phyloP scores from a whole-genome alignment of 2,888 invertebrate genomes.

The Epinotia bilunana region DNA sequence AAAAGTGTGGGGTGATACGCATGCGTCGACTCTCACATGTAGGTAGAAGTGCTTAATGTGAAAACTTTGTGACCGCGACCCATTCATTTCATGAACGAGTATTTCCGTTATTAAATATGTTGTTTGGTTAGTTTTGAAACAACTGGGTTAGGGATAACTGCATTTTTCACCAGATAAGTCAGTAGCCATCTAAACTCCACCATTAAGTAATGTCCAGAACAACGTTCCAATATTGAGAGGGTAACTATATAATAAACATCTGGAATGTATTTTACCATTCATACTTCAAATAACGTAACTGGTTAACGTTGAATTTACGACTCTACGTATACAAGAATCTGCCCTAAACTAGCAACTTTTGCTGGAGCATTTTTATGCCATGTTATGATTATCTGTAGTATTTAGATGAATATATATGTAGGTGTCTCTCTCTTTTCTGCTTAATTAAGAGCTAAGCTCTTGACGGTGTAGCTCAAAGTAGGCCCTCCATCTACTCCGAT shows the following conservation, averaged over 20 bases:
- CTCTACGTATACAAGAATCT: background rate
- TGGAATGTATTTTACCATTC: background rate
- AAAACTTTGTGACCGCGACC: conserved; percentile 66
- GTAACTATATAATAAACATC: background rate
- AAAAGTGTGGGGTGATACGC: conserved; percentile 23
- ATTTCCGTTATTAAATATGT: conserved; percentile 43
- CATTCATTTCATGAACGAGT: conserved; percentile 51
- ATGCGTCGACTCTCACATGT: conserved; percentile 50
- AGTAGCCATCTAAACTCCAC: background rate
- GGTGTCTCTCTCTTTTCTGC: no score
- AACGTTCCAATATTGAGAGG: background rate
- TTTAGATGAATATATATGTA: no score
- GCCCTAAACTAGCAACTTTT: background rate
- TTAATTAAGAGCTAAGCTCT: no score
- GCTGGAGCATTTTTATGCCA: background rate
- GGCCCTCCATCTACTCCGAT: no score
- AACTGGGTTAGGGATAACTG: conserved; percentile 17
- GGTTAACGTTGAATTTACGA: background rate
- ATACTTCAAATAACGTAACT: background rate
- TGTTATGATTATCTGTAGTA: no score
- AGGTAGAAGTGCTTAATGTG: conserved; percentile 69
- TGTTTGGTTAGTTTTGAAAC: conserved; percentile 34
- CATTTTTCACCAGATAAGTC: background rate
- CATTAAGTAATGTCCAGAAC: background rate
- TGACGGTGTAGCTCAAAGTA: no score